phyloP scores from a whole-genome alignment of 2,797 vertebrate species.

The Chiroxiphia lanceolata region DNA sequence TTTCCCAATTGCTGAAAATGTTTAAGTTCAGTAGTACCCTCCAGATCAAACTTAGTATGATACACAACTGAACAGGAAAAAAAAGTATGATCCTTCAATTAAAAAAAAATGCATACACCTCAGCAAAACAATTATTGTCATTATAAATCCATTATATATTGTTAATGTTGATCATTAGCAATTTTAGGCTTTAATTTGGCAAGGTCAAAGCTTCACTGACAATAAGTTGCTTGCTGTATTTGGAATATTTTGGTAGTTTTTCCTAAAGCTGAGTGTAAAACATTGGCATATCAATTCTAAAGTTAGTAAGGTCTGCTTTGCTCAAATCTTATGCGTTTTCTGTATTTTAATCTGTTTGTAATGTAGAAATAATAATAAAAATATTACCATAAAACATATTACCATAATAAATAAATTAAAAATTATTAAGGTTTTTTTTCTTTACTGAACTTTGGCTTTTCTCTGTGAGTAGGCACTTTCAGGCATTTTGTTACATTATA shows the following conservation, averaged over 20 bases:
- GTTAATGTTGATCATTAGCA: neutral
- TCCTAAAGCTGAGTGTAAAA: neutral
- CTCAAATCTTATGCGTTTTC: neutral
- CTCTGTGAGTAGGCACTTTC: neutral
- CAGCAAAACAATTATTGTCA: neutral
- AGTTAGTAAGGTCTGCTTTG: neutral
- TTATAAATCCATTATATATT: neutral
- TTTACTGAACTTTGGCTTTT: neutral
- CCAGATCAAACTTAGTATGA: neutral
- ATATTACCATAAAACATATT: neutral
- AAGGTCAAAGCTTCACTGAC: neutral
- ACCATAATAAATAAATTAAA: neutral
- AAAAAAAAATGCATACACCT: neutral
- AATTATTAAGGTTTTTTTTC: neutral
- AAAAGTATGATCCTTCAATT: neutral
- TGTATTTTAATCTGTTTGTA: neutral
- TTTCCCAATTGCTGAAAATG: neutral
- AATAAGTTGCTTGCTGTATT: neutral
- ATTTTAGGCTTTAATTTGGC: neutral
- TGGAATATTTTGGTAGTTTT: neutral
- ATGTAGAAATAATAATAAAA: neutral
- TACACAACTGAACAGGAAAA: neutral
- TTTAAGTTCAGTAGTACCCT: neutral
- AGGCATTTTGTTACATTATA: constrained; percentile 4
- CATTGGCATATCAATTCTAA: neutral